Base-by-base conservation (phyloP, 2,113 vertebrate species). In the Prochilodus magdalenae region DNA sequence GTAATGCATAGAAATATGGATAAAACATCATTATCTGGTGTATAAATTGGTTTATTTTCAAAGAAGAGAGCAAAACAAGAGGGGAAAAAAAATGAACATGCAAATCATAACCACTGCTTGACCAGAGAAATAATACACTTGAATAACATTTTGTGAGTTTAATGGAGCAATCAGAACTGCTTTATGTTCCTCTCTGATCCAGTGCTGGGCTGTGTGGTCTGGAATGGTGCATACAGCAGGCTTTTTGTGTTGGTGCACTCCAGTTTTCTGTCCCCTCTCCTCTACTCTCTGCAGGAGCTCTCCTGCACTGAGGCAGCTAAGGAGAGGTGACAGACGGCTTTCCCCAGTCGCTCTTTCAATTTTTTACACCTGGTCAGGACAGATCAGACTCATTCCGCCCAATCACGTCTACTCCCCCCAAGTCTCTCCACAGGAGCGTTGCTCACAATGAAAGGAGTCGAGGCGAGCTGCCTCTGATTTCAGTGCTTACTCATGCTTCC, bases 311-410 rank as follows among this genome's bases (percentile, higher is more conserved):
- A 79, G 86, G 74, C 73, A 75, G 66, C 30, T 44, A 86, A 84
- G 80, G 51, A n/a, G 73, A 84, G 86, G 85, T 75, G 79, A 85
- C 88, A 81, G 83, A 85, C 86, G 83, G 69, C 87, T 86, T 87
- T 71, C 76, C 73, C 85, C 60, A 71, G 65, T 88, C 77, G 71
- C 77, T 44, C 78, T 88, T 89, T 91, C 55, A 86, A 84, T 90
- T 89, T 87, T 89, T 73, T 83, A 75, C 60, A 60, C 71, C 59
- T 82, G 80, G 84, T 91, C 89, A 78, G 69, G 85, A 69, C 60
- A 71, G 86, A 88, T 89, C 86, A 86, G 83, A 87, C 81, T 83
- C 70, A 82, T 24, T 81, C 67, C 62, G 36, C 69, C 88, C 82
- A 75, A 80, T 87, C 75, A 77, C 62, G 73, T 81, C 40, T 80